Evolutionary conservation across 2,888 invertebrate species (phyloP).

Genomic region (Pandemis heparana): DNA sequence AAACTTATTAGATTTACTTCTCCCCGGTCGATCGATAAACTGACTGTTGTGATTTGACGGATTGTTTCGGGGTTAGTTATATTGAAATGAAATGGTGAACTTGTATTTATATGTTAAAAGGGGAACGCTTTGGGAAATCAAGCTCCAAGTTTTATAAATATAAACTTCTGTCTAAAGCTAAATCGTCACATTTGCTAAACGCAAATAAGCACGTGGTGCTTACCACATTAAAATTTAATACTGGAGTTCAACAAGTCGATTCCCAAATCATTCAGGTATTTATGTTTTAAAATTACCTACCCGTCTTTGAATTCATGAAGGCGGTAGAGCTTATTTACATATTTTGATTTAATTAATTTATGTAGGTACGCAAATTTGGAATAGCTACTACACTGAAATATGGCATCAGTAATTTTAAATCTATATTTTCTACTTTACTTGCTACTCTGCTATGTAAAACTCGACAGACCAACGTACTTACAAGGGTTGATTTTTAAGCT

Average conservation of each 20-base stretch:
- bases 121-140: background rate
- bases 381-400: background rate
- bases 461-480: too few species aligned
- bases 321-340: background rate
- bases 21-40: conserved; percentile 71
- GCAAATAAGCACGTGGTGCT: background rate
- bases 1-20: conserved; percentile 82
- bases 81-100: background rate
- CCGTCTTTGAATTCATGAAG: background rate
- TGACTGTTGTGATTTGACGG: conserved; percentile 72
- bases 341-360: background rate
- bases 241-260: background rate
- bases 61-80: conserved; percentile 48
- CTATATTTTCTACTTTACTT: too few species aligned
- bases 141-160: background rate
- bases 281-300: background rate
- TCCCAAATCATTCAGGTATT: background rate
- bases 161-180: background rate
- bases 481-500: too few species aligned
- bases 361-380: background rate
- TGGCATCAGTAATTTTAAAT: too few species aligned
- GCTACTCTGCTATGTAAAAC: too few species aligned
- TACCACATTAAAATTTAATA: background rate
- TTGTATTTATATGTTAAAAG: background rate
- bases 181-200: background rate